phyloP scores from a whole-genome alignment of 2,888 invertebrate genomes.

The Pseudeuparius sepicola region DNA sequence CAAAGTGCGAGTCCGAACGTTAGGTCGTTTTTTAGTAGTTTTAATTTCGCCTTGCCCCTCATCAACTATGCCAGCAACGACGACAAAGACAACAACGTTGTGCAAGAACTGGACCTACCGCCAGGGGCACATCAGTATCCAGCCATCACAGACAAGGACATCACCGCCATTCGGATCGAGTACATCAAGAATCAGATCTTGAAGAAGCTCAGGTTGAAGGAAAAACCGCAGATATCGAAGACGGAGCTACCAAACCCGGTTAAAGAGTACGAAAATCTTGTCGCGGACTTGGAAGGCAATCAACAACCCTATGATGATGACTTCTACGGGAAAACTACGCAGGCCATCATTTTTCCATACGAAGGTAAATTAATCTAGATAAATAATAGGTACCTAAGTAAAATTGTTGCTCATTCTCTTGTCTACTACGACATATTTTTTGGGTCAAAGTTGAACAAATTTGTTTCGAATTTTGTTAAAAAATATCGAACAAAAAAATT shows the following conservation, averaged over 20 bases:
- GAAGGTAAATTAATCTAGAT: conserved; percentile 47
- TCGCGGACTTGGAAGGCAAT: conserved; percentile 42
- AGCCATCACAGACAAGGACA: conserved; percentile 44
- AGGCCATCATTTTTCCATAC: conserved; percentile 72
- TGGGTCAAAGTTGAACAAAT: conserved; percentile 2
- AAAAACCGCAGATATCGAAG: conserved; percentile 57
- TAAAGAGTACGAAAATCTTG: conserved; percentile 58
- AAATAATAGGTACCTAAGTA: too few relatives aligned
- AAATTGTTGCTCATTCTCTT: too few relatives aligned
- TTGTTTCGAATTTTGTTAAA: too few relatives aligned
- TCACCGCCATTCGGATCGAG: conserved; percentile 64
- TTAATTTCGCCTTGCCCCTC: background rate
- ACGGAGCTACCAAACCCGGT: conserved; percentile 64
- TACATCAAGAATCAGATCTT: conserved; percentile 78
- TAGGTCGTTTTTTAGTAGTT: background rate
- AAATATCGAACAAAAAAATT: too few relatives aligned
- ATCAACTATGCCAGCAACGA: conserved; percentile 25
- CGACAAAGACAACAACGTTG: conserved; percentile 28
- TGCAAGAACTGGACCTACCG: conserved; percentile 23
- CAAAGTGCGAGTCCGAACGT: too few relatives aligned
- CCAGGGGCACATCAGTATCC: conserved; percentile 24
- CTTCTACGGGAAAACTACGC: conserved; percentile 74
- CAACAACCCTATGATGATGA: conserved; percentile 57
- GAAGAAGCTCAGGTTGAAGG: conserved; percentile 66
- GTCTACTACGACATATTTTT: too few relatives aligned